Base-by-base conservation (phyloP, 2,888 invertebrate species). In the Epicampocera succincta region DNA sequence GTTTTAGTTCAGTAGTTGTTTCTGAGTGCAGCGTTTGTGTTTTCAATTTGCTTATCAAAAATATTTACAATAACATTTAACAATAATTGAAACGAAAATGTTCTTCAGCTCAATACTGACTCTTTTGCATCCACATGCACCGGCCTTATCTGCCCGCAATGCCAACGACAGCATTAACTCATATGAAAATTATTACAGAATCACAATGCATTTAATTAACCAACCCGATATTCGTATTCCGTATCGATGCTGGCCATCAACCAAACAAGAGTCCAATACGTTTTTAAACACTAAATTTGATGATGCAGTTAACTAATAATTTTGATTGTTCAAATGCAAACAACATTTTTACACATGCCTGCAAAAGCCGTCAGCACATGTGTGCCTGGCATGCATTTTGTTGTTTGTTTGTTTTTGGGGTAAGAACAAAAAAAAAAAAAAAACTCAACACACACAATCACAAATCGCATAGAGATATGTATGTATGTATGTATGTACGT, bases 231-330 rank as follows among this genome's bases (percentile, higher is more conserved):
- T 9, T 1, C 8, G 12, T 50, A 21, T 21, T 21, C 21, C 25
- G 15, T 25, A 19, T 52, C 29, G 13, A 48, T 52, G 13, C 33
- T 54, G 13, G 46, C 13, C 8, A 33, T 33, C 5, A 9, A 33
- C 17, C 29, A 17, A 1, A 25, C 6, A 42, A 17, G 8, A 69
- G 15, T 42, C 11, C 19, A 46, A 69, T 25, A 50, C 12, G 48
- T 58, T 58, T 13, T 48, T 17, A 50, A 38, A 42, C n/a, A 42
- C 25, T 21, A 38, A 38, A 54, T 21, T n/a, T 44, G 21, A 73
- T 73, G 48, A 65, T 38, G 65, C 38, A 63, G 38, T 40, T 63
- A 68, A 68, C 40, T 61, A 46, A 17, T 46, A 17, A 15, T 15
- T 15, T 46, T 46, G 46, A 46, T 46, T 15, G 15, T 46, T 33